A percentile compares a stretch with the other conserved stretches of the same genome.
These are phyloP conservation scores for Criorhina ranunculi DNA, from an alignment of 2,888 invertebrate species.

Conservation along the genomic window DNA sequence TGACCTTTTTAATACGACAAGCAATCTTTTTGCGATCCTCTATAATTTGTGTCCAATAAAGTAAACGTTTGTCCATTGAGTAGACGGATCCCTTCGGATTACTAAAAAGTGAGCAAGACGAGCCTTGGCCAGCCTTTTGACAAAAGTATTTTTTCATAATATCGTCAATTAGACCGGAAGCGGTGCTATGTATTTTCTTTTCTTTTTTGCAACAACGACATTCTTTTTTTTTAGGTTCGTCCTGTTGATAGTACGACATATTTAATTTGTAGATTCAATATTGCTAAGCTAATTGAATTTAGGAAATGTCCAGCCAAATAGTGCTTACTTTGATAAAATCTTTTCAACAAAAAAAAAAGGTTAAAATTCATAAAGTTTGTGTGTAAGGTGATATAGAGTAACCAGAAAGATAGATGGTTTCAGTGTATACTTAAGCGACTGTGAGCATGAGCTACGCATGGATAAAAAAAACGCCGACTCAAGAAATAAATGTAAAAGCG, in stretches of 20 bases:
- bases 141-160: constrained; percentile 63
- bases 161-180: constrained; percentile 41
- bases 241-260: not conserved
- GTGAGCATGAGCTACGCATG: too few relatives aligned
- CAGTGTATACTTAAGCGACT: too few relatives aligned
- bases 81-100: constrained; percentile 28
- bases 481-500: too few relatives aligned
- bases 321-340: too few relatives aligned
- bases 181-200: not conserved
- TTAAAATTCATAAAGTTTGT: too few relatives aligned
- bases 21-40: constrained; percentile 55
- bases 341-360: too few relatives aligned
- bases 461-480: too few relatives aligned
- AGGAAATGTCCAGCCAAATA: not conserved
- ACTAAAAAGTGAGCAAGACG: constrained; percentile 49
- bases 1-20: constrained; percentile 46
- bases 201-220: too few relatives aligned
- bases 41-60: constrained; percentile 38
- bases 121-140: constrained; percentile 40
- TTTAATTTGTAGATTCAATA: constrained; percentile 4
- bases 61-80: constrained; percentile 49
- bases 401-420: too few relatives aligned
- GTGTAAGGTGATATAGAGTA: too few relatives aligned
- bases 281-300: constrained; percentile 4
- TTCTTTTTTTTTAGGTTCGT: not conserved